Conservation (phyloP, 2,113 vertebrate species). For the Zosterops borbonicus region DNA sequence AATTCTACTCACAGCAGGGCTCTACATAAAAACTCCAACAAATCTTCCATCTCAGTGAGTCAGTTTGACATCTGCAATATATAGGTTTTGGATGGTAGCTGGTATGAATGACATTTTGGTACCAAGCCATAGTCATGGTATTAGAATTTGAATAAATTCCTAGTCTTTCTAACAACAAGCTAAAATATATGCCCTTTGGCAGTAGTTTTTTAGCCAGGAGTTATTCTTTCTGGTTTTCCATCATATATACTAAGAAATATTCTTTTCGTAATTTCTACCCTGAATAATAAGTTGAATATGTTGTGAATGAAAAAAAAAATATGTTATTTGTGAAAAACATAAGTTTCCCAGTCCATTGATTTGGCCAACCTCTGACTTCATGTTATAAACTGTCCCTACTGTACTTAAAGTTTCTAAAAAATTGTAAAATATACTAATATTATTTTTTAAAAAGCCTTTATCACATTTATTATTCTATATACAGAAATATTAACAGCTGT, state of each 20-base stretch:
- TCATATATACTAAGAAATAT: neutral
- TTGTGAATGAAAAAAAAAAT: neutral
- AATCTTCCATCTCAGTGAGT: conserved; percentile 75
- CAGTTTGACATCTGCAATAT: conserved; percentile 81
- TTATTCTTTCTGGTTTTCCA: neutral
- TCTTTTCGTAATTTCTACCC: neutral
- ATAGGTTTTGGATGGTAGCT: conserved; percentile 73
- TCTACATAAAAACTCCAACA: conserved; percentile 79
- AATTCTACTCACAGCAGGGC: conserved; percentile 78
- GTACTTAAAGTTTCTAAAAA: neutral
- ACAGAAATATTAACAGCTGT: neutral
- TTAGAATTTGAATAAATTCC: conserved; percentile 63
- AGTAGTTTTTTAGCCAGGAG: neutral
- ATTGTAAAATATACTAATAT: neutral
- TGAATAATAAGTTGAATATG: neutral
- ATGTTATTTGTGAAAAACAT: neutral
- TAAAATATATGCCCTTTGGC: conserved; percentile 38
- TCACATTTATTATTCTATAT: neutral
- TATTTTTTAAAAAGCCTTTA: neutral
- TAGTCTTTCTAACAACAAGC: conserved; percentile 62
- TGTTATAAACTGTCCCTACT: neutral
- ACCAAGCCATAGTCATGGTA: conserved; percentile 62
- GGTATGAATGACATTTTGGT: conserved; percentile 74
- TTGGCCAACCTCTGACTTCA: neutral
- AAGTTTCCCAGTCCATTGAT: neutral